Evolutionary conservation across 2,888 invertebrate species (phyloP).

Genomic region (Lasioglossum calceatum): DNA sequence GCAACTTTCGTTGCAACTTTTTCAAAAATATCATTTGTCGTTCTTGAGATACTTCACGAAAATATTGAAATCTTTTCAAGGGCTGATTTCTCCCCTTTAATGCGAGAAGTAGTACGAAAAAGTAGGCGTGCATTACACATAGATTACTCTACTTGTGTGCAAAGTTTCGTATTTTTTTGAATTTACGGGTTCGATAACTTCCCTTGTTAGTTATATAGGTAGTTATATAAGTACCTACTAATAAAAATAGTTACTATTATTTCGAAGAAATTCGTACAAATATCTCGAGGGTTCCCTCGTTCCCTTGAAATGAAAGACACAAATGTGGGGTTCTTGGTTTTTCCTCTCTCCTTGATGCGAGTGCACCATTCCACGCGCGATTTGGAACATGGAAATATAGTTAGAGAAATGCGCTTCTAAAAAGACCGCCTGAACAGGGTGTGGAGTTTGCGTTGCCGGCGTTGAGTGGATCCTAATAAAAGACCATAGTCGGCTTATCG

Average conservation of each 20-base stretch:
- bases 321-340: slow-evolving; percentile 10
- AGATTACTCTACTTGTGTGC: too few species aligned
- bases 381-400: slow-evolving; percentile 43
- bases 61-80: too few species aligned
- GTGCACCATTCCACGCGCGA: slow-evolving; percentile 14
- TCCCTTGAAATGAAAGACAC: background rate
- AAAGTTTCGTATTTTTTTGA: too few species aligned
- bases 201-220: background rate
- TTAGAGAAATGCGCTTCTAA: slow-evolving; percentile 29
- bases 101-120: too few species aligned
- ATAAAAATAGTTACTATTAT: background rate
- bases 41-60: too few species aligned
- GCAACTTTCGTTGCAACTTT: too few species aligned
- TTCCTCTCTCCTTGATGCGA: background rate
- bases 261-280: background rate
- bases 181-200: too few species aligned
- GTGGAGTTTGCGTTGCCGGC: slow-evolving; percentile 52
- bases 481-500: slow-evolving; percentile 77
- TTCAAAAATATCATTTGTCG: too few species aligned
- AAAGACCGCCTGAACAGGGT: slow-evolving; percentile 49
- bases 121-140: too few species aligned
- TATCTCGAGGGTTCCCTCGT: background rate
- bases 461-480: slow-evolving; percentile 76
- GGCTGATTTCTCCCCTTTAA: too few species aligned
- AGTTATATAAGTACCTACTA: background rate